Evolutionary conservation across 1,140 invertebrate genomes (phyloP).

Genomic region (Drosophila punjabiensis): DNA sequence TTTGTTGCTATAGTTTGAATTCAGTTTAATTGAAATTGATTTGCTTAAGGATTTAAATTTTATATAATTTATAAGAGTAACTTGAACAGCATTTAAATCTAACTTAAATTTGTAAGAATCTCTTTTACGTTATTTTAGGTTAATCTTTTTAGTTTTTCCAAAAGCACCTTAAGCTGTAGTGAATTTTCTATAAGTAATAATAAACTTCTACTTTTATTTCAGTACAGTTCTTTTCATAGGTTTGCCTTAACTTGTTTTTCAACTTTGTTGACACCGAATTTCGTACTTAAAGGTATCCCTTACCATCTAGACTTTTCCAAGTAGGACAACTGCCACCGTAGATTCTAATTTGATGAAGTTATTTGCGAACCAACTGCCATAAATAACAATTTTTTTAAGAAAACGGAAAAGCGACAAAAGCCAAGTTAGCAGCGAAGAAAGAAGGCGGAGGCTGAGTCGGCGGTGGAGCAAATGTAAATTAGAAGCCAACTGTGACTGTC

Average conservation of each 20-base stretch:
- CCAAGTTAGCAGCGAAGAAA: constrained; percentile 5
- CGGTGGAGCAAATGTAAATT: constrained; percentile 63
- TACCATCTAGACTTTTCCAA: too few relatives aligned
- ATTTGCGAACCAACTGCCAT: constrained; percentile 39
- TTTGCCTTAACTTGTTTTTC: background rate
- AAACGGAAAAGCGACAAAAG: constrained; percentile 32
- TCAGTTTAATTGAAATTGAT: background rate
- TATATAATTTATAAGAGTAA: too few relatives aligned
- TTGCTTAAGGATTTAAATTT: too few relatives aligned
- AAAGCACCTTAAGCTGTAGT: background rate
- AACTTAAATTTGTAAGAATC: background rate
- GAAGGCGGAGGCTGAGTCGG: constrained; percentile 10
- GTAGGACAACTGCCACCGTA: constrained; percentile 21
- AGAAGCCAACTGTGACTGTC: constrained; percentile 61
- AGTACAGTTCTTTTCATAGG: background rate
- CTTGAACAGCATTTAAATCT: too few relatives aligned
- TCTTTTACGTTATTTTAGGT: background rate
- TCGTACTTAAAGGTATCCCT: constrained; percentile 4
- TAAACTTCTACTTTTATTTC: background rate
- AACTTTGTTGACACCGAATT: background rate
- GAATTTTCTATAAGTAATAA: too few relatives aligned
- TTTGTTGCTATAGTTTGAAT: constrained; percentile 28
- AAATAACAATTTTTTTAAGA: constrained; percentile 49
- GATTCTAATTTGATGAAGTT: constrained; percentile 53
- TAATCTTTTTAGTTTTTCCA: background rate